Percentiles rank a stretch among this genome's conserved stretches.
phyloP scores from a whole-genome alignment of 1,140 invertebrate genomes.

The Ooceraea biroi region DNA sequence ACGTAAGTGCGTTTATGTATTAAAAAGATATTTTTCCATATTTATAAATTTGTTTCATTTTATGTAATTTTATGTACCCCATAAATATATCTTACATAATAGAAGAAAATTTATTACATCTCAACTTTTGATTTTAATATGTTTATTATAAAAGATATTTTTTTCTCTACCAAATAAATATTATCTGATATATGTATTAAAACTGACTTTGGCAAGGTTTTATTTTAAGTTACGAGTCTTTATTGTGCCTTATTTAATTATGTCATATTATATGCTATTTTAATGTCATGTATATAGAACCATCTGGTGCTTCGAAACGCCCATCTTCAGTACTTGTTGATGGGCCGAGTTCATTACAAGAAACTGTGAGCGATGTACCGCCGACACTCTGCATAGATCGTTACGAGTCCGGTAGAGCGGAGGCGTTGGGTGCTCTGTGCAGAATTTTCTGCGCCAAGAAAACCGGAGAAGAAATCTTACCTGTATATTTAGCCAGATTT shows the following conservation, averaged over 20 bases:
- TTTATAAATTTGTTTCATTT: neutral
- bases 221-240: too few relatives aligned
- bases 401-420: constrained; percentile 95
- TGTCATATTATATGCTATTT: neutral
- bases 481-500: constrained; percentile 97
- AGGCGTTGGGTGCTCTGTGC: constrained; percentile 97
- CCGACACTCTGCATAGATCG: constrained; percentile 88
- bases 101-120: neutral
- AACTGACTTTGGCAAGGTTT: too few relatives aligned
- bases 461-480: constrained; percentile 97
- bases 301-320: constrained; percentile 86
- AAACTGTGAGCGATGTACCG: constrained; percentile 84
- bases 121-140: too few relatives aligned
- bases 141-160: too few relatives aligned
- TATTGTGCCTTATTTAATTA: too few relatives aligned
- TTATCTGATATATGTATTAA: too few relatives aligned
- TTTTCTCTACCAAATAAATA: too few relatives aligned
- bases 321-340: constrained; percentile 85
- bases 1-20: constrained; percentile 79
- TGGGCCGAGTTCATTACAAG: constrained; percentile 86
- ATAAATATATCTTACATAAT: neutral
- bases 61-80: too few relatives aligned
- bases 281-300: constrained; percentile 80
- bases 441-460: constrained; percentile 98
- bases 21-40: neutral